Evolutionary conservation across 2,888 invertebrate species (phyloP).

Genomic region (Lissocephala sabroskyi): DNA sequence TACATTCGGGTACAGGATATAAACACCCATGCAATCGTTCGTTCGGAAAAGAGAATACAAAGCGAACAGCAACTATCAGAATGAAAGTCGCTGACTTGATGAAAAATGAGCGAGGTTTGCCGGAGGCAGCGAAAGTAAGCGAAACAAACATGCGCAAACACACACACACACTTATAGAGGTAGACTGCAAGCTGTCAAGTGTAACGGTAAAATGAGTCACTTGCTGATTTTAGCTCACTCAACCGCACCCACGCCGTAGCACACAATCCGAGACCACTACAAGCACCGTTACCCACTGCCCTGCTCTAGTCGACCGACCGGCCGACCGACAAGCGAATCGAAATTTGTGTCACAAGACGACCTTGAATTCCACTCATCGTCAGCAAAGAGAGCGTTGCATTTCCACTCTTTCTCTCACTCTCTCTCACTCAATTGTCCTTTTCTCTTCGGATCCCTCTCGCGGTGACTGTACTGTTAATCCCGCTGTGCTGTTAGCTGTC

Average conservation of each 20-base stretch:
- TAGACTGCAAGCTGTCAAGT: not conserved
- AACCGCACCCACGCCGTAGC: conserved; percentile 47
- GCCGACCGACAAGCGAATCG: conserved; percentile 8
- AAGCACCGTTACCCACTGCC: conserved; percentile 1
- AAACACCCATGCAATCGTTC: no score
- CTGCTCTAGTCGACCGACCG: not conserved
- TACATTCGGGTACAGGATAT: no score
- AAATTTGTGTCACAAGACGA: conserved; percentile 56
- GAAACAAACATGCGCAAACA: conserved; percentile 17
- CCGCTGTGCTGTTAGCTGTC: no score
- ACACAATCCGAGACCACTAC: no score
- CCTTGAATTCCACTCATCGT: conserved; percentile 49
- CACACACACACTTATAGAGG: conserved; percentile 8
- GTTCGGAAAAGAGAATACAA: no score
- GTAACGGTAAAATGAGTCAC: not conserved
- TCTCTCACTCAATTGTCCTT: no score
- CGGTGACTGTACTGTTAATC: no score
- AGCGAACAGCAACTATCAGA: no score
- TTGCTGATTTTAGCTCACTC: conserved; percentile 31
- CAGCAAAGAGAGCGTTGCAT: no score
- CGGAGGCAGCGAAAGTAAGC: conserved; percentile 15
- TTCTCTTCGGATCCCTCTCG: no score
- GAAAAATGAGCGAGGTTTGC: conserved; percentile 20
- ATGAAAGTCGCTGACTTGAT: conserved; percentile 11
- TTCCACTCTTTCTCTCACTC: no score